These are phyloP conservation scores for Acipenser transmontanus DNA, from an alignment of 2,797 vertebrate genomes.

Conservation along the genomic window DNA sequence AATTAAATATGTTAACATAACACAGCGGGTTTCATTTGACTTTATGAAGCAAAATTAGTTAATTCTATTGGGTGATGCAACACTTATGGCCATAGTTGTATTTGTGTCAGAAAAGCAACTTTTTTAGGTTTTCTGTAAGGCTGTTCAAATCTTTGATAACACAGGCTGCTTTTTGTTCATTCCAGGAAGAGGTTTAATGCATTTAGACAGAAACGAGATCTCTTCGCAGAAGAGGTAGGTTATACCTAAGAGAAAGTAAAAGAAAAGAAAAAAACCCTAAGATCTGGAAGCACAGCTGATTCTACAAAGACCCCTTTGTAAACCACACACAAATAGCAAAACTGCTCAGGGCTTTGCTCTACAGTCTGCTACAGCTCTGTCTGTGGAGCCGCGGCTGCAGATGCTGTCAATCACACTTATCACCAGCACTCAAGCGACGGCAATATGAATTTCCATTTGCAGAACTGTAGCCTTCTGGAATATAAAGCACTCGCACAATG, in stretches of 20 bases:
- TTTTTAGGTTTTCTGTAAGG: constrained; percentile 29
- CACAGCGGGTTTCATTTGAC: too few relatives aligned
- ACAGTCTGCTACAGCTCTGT: constrained; percentile 27
- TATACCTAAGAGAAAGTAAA: constrained; percentile 77
- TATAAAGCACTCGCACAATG: too few relatives aligned
- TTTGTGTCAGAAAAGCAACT: constrained; percentile 11
- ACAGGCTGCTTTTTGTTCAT: constrained; percentile 76
- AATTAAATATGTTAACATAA: too few relatives aligned
- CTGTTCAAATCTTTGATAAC: constrained; percentile 56
- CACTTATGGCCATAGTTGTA: neutral
- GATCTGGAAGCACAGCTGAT: constrained; percentile 54
- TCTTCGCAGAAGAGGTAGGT: constrained; percentile 92
- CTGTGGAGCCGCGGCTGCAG: neutral
- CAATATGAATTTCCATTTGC: too few relatives aligned
- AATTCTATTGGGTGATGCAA: too few relatives aligned
- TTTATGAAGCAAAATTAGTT: too few relatives aligned
- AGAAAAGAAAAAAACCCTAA: constrained; percentile 58
- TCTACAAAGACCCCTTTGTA: constrained; percentile 68
- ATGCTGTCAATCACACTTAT: neutral
- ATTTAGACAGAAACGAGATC: constrained; percentile 94
- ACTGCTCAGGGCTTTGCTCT: constrained; percentile 27
- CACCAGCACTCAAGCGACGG: neutral
- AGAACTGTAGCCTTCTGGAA: too few relatives aligned
- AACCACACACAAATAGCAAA: constrained; percentile 30
- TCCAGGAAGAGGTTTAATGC: constrained; percentile 88